Base-by-base conservation (phyloP, 2,888 invertebrate species). In the Blera fallax region DNA sequence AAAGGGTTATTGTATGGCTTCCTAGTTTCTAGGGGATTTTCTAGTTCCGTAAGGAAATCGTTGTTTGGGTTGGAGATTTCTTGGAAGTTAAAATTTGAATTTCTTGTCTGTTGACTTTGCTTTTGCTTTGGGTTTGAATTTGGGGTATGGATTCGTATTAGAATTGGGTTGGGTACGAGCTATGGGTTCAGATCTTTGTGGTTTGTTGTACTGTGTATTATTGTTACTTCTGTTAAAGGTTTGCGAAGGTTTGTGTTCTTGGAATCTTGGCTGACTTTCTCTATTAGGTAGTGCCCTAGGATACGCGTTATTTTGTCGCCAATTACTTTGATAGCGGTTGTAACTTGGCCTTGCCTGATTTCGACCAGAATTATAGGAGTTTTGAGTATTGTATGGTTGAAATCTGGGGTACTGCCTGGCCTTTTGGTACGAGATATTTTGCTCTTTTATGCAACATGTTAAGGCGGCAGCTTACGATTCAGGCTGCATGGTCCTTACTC, bases 21-120 rank as follows among this genome's bases (percentile, higher is more conserved):
- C 27, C 5, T 27, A 27, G 27, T 27, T 5, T 27, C 5, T 27
- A 4, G 27, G 2, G 27, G 27, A 4, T 27, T 27, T 27, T 27
- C 27, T 27, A 27, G 27, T 27, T 27, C 27, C 27, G 27, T 2
- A 27, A 27, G 27, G 27, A 27, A 21, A 40, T 34, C 45, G 2
- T 8, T 21, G 16, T 73, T 32, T n/a, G n/a, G 34, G 10, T 29
- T 60, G 11, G 37, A 2, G 10, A 40, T 34, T 73, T 60, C 72
- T 50, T 73, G 72, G n/a, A 73, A 34, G 56, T 72, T 72, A 37
- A 65, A 52, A 27, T 69, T 69, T 43, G n/a, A 21, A 16, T 65
- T 65, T 2, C 34, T 10, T 24, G 50, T 32, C 48, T 65, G 50
- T 50, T 65, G 65, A 11, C 50, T 43, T 11, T 52, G 27, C 56